These are phyloP conservation scores for Heliopora coerulea DNA, from an alignment of 92 coral and sea anemone species.

Conservation along the genomic window DNA sequence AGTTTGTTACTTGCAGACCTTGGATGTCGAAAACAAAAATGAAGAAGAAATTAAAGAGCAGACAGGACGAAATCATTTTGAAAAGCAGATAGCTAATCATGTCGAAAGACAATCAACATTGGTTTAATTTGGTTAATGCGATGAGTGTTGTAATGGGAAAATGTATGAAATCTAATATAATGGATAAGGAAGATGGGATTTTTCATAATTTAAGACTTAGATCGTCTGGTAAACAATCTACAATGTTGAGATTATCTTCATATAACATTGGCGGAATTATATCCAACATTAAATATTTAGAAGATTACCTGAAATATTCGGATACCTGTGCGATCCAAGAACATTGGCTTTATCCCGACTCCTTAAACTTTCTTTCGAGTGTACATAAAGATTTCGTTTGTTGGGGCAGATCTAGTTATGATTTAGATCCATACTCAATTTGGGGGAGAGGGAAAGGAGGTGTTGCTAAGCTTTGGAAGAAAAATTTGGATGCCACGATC, in stretches of 20 bases:
- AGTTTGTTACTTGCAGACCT: neutral
- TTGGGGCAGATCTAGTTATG: conserved; percentile 21
- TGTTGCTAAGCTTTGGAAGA: conserved; percentile 10
- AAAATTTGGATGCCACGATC: neutral
- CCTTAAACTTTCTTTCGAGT: neutral
- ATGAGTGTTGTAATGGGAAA: too few relatives aligned
- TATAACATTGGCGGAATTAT: conserved; percentile 9
- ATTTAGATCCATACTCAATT: neutral
- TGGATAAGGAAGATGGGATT: too few relatives aligned
- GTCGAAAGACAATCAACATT: too few relatives aligned
- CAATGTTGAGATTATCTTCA: neutral
- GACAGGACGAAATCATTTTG: neutral
- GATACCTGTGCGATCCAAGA: conserved; percentile 16
- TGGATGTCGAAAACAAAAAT: neutral
- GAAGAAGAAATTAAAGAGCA: neutral
- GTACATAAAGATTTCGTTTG: conserved; percentile 13
- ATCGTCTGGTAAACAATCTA: too few relatives aligned
- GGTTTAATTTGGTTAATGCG: too few relatives aligned
- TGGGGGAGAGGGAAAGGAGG: conserved; percentile 19
- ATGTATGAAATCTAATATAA: too few relatives aligned
- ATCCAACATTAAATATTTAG: neutral
- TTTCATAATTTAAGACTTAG: too few relatives aligned
- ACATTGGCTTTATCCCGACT: conserved; percentile 30
- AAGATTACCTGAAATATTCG: neutral
- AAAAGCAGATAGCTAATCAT: neutral